A percentile compares a stretch with the other conserved stretches of the same genome.
These are phyloP conservation scores for Phylloscopus collybita DNA, from an alignment of 2,797 vertebrate species.

Conservation along the genomic window DNA sequence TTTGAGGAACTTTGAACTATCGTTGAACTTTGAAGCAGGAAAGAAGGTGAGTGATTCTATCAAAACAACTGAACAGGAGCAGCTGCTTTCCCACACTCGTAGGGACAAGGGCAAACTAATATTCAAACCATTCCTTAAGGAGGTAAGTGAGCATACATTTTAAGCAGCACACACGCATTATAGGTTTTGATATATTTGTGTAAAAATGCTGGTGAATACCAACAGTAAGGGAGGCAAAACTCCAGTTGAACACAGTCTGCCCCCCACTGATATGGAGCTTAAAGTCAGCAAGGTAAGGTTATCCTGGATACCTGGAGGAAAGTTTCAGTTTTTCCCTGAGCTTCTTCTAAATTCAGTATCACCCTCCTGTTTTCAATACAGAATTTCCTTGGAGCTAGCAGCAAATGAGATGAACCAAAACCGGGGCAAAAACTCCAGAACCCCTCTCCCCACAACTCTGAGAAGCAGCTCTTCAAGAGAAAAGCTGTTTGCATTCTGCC, in stretches of 20 bases:
- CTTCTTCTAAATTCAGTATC: neutral
- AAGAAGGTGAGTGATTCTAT: neutral
- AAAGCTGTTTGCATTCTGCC: neutral
- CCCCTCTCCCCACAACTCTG: neutral
- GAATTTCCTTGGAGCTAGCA: neutral
- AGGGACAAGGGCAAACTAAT: neutral
- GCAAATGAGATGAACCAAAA: neutral
- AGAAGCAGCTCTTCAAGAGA: neutral
- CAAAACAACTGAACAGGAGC: neutral
- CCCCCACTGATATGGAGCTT: neutral
- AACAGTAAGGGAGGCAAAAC: neutral
- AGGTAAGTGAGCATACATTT: neutral
- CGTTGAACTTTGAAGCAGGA: conserved; percentile 48
- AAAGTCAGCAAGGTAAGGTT: neutral
- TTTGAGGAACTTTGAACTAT: conserved; percentile 48
- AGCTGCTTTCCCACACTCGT: neutral
- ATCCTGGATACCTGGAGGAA: neutral
- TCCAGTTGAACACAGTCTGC: neutral
- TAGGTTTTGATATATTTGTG: neutral
- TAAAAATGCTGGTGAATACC: neutral
- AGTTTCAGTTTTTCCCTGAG: neutral
- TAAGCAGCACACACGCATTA: neutral
- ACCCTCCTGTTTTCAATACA: neutral
- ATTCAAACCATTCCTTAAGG: neutral
- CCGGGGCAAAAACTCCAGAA: neutral